Evolutionary conservation across 2,797 vertebrate genomes (phyloP), one percentile per base, ranked within the genome.

Genomic region (Gymnoscopelus braueri): DNA sequence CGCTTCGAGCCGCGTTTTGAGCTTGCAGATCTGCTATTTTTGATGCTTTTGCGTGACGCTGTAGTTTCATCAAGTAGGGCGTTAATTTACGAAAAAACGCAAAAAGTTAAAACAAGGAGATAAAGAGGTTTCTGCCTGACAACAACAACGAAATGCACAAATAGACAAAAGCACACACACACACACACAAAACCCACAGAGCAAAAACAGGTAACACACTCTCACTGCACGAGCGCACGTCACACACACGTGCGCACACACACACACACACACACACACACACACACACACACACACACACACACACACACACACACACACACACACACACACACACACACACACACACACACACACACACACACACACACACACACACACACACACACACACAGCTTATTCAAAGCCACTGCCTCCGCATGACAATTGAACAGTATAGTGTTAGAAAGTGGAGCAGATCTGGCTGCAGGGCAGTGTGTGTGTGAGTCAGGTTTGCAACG

Each of bases 361-460:
- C 59, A 61, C 9, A 50, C 49, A 50, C 49, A 50, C 49, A 50
- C 49, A 50, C 49, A 50, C 10, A 50, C 10, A 50, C 49, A 12
- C 49, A 50, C 49, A 50, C 49, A 50, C 4, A 8, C 4, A 50
- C 49, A 50, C 49, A 32, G 9, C 52, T 11, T 65, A 67, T 72
- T 67, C 72, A 80, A 72, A 74, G 75, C 74, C 78, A 65, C 69
- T 53, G 72, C 63, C 60, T 74, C 77, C 77, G 75, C 74, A 77
- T 71, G 78, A 69, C 74, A 64, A 79, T 85, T 76, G 84, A 83
- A 82, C 75, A 83, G 86, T 67, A 44, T 44, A 49, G 81, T 75
- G 87, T 83, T 84, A 77, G 90, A 90, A 92, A 93, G 85, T 88
- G 85, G 89, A 91, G 90, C 91, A 89, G 81, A 91, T 85, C 61